These are phyloP conservation scores for Podilymbus podiceps DNA, from an alignment of 2,113 vertebrate genomes.

Conservation along the genomic window DNA sequence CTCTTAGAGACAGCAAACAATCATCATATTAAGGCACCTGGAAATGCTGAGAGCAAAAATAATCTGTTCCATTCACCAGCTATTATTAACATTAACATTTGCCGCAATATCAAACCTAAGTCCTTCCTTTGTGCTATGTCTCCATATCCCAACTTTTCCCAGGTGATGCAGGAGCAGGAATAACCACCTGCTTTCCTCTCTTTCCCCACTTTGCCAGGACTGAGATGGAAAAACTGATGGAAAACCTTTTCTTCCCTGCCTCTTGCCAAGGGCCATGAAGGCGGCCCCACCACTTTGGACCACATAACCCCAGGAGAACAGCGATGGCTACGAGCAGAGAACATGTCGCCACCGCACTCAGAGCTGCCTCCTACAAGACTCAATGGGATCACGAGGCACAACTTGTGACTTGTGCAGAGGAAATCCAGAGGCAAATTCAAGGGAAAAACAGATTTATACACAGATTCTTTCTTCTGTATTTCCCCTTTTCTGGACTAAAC, in stretches of 20 bases:
- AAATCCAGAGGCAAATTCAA: not conserved
- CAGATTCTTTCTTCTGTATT: not conserved
- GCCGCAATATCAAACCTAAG: not conserved
- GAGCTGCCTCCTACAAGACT: not conserved
- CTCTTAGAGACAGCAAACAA: not conserved
- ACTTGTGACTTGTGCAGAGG: not conserved
- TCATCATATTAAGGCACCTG: not conserved
- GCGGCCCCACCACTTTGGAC: not conserved
- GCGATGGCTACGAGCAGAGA: not conserved
- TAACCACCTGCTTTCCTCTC: not conserved
- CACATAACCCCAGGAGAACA: not conserved
- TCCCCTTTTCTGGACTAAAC: not conserved
- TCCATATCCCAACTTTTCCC: not conserved
- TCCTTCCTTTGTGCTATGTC: not conserved
- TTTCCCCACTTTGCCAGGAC: not conserved
- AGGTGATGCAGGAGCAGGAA: not conserved
- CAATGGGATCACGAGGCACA: not conserved
- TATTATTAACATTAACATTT: not conserved
- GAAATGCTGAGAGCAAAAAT: not conserved
- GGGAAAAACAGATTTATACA: not conserved
- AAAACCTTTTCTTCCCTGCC: not conserved
- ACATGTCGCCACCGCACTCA: rapidly evolving
- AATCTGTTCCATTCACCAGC: not conserved
- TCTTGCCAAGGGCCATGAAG: not conserved
- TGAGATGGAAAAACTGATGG: not conserved